Conservation (phyloP, 2,113 vertebrate species). For the Podocnemis expansa region DNA sequence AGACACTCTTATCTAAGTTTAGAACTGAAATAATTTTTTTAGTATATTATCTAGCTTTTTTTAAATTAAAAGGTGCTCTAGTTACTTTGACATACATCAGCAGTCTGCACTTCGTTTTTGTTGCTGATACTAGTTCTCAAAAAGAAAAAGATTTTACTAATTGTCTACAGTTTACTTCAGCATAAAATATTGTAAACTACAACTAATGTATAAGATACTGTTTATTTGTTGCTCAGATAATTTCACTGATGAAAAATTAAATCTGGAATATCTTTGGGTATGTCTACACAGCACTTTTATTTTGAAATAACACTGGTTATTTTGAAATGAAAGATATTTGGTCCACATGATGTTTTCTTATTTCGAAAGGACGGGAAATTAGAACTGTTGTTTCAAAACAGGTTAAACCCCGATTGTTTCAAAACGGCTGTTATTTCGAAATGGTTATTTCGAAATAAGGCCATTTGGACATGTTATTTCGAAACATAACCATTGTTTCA, state of each 20-base stretch:
- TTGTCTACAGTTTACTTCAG: background rate
- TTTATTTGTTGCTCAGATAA: background rate
- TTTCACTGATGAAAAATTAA: rapidly evolving
- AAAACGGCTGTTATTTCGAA: too few relatives aligned
- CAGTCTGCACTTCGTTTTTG: background rate
- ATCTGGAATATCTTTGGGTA: background rate
- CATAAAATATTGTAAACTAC: background rate
- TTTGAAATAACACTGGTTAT: too few relatives aligned
- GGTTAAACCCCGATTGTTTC: too few relatives aligned
- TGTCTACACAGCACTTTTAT: too few relatives aligned
- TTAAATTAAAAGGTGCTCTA: background rate
- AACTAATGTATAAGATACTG: background rate
- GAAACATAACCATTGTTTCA: too few relatives aligned
- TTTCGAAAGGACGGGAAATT: too few relatives aligned
- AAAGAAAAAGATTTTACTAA: background rate
- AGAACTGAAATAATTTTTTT: background rate
- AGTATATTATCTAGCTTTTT: background rate
- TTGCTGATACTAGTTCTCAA: background rate
- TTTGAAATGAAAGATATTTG: too few relatives aligned
- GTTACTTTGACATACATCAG: background rate
- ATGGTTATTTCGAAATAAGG: too few relatives aligned
- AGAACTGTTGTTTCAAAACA: too few relatives aligned
- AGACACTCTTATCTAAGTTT: background rate
- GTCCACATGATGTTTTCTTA: too few relatives aligned
- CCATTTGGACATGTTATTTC: too few relatives aligned